Evolutionary conservation across 2,797 vertebrate species (phyloP).

Genomic region (Enteromius argenteus): DNA sequence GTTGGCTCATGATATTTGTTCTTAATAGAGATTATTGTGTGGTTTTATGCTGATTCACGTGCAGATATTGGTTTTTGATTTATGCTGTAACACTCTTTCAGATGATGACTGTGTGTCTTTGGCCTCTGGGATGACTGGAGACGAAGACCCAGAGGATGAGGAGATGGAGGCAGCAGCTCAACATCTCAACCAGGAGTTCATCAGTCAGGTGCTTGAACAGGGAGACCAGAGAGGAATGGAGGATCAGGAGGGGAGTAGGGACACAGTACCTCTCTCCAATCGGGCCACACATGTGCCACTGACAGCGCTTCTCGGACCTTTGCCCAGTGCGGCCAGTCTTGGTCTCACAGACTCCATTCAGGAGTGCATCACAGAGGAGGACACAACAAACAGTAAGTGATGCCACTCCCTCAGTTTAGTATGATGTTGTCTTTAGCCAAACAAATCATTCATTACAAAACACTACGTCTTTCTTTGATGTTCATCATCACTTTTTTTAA

Average conservation of each 20-base stretch:
- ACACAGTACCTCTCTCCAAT: conserved; percentile 32
- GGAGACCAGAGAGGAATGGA: conserved; percentile 49
- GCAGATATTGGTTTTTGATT: conserved; percentile 11
- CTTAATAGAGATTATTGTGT: conserved; percentile 18
- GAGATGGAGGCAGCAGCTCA: conserved; percentile 88
- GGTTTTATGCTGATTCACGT: conserved; percentile 19
- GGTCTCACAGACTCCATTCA: conserved; percentile 86
- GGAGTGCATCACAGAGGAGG: conserved; percentile 76
- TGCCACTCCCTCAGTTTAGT: not conserved
- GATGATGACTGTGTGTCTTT: conserved; percentile 74
- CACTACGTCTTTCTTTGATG: not conserved
- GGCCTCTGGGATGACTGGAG: conserved; percentile 71
- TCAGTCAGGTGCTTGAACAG: conserved; percentile 77
- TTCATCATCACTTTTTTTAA: no score
- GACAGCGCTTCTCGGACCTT: conserved; percentile 83
- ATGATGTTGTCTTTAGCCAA: not conserved
- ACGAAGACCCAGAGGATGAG: conserved; percentile 83
- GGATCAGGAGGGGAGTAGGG: conserved; percentile 53
- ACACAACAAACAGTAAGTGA: conserved; percentile 80
- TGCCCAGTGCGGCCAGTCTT: conserved; percentile 84
- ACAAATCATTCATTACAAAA: not conserved
- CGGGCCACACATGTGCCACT: conserved; percentile 73
- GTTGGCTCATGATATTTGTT: not conserved
- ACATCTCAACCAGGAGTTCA: conserved; percentile 91
- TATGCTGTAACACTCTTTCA: conserved; percentile 57